phyloP scores from a whole-genome alignment of 2,797 vertebrate genomes.

The Acipenser ruthenus region DNA sequence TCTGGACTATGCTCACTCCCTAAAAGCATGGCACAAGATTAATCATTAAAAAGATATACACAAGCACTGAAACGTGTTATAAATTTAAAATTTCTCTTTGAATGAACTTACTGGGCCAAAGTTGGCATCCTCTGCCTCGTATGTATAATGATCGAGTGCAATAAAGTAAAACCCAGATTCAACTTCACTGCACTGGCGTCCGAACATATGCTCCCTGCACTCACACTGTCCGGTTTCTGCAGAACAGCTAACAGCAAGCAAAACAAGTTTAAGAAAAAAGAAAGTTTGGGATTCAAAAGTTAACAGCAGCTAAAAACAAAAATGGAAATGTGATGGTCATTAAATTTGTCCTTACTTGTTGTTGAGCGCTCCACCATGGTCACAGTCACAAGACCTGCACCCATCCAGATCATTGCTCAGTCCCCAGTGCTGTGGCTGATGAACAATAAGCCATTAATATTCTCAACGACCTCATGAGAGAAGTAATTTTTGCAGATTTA shows the following conservation, averaged over 20 bases:
- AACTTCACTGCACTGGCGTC: slow-evolving; percentile 83
- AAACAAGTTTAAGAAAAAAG: background rate
- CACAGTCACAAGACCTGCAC: slow-evolving; percentile 88
- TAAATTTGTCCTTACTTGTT: slow-evolving; percentile 70
- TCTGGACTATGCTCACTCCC: slow-evolving; percentile 74
- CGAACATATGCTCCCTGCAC: slow-evolving; percentile 83
- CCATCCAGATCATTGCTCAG: slow-evolving; percentile 93
- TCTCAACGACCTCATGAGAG: slow-evolving; percentile 16
- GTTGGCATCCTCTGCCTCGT: slow-evolving; percentile 81
- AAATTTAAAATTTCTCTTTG: background rate
- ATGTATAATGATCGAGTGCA: slow-evolving; percentile 89
- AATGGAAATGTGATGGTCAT: no score
- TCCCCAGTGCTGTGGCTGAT: slow-evolving; percentile 90
- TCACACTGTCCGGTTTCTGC: slow-evolving; percentile 78
- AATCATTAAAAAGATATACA: slow-evolving; percentile 28
- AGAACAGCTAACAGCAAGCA: slow-evolving; percentile 66
- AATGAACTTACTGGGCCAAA: slow-evolving; percentile 82
- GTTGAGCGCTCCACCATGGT: slow-evolving; percentile 79
- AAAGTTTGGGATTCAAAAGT: background rate
- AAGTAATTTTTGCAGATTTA: background rate
- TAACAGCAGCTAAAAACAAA: no score
- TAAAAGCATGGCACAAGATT: slow-evolving; percentile 29
- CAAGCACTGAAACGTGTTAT: background rate
- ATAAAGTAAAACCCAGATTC: slow-evolving; percentile 92
- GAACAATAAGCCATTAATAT: slow-evolving; percentile 26